These are phyloP conservation scores for Pristionchus arcanus DNA, from an alignment of 2,888 invertebrate species.

Conservation along the genomic window DNA sequence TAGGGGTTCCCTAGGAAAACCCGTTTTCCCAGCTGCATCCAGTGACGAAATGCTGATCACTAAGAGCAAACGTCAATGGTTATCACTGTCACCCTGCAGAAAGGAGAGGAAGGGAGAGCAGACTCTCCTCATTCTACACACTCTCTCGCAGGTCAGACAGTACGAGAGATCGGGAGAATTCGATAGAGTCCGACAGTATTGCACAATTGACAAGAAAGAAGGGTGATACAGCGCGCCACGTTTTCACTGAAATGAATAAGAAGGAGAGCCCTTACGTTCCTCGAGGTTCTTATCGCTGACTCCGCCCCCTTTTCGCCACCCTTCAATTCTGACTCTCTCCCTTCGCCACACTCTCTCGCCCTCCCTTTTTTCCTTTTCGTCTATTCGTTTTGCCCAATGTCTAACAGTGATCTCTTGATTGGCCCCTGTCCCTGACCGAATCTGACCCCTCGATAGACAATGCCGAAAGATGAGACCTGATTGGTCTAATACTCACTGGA, in stretches of 20 bases:
- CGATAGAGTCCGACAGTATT: neutral
- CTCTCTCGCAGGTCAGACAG: neutral
- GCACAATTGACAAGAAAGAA: neutral
- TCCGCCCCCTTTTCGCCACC: constrained; percentile 10
- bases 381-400: neutral
- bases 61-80: neutral
- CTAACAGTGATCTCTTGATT: neutral
- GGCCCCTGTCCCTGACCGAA: neutral
- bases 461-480: neutral
- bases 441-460: neutral
- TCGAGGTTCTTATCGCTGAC: neutral
- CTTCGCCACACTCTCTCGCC: too few relatives aligned
- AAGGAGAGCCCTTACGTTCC: neutral
- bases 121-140: neutral
- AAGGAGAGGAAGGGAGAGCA: neutral
- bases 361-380: neutral
- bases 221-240: constrained; percentile 9
- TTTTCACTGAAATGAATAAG: constrained; percentile 3
- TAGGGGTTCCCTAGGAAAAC: neutral
- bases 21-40: neutral
- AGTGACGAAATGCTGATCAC: neutral
- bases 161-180: neutral
- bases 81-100: constrained; percentile 27
- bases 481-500: neutral
- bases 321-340: too few relatives aligned